Percentiles rank a stretch among this genome's conserved stretches.
These are phyloP conservation scores for Aporrectodea caliginosa DNA, from an alignment of 1,140 invertebrate genomes.

Conservation along the genomic window DNA sequence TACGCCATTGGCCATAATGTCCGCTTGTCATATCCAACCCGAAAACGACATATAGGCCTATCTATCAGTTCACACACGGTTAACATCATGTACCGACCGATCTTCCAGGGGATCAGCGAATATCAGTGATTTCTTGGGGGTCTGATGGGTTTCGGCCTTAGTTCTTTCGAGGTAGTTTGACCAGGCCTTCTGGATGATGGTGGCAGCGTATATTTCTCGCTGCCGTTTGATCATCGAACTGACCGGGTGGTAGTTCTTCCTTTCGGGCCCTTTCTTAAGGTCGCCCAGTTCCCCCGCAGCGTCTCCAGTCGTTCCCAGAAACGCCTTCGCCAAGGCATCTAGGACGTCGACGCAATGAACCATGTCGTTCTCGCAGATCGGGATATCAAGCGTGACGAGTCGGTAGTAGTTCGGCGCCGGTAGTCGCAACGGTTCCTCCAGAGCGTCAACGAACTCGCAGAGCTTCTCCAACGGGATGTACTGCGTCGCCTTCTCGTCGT, in stretches of 20 bases:
- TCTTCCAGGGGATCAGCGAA: too few species aligned
- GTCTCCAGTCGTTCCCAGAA: slow-evolving; percentile 75
- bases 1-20: too few species aligned
- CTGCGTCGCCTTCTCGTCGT: slow-evolving; percentile 94
- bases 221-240: slow-evolving; percentile 89
- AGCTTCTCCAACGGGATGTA: slow-evolving; percentile 90
- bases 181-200: slow-evolving; percentile 91
- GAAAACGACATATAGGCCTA: too few species aligned
- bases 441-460: slow-evolving; percentile 88
- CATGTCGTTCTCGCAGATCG: slow-evolving; percentile 91
- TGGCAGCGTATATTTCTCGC: slow-evolving; percentile 90
- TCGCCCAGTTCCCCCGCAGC: slow-evolving; percentile 71
- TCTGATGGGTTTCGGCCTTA: too few species aligned
- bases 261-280: background rate
- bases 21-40: too few species aligned
- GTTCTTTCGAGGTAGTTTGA: too few species aligned
- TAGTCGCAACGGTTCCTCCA: slow-evolving; percentile 73
- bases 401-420: slow-evolving; percentile 98
- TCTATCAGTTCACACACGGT: too few species aligned
- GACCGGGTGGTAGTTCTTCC: slow-evolving; percentile 73
- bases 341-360: slow-evolving; percentile 97
- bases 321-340: slow-evolving; percentile 84
- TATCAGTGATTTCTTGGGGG: too few species aligned
- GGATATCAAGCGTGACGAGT: slow-evolving; percentile 96
- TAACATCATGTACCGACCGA: too few species aligned